Evolutionary conservation across 2,888 invertebrate species (phyloP), one percentile per base, ranked within the genome.

Genomic region (Uloborus plumipes): DNA sequence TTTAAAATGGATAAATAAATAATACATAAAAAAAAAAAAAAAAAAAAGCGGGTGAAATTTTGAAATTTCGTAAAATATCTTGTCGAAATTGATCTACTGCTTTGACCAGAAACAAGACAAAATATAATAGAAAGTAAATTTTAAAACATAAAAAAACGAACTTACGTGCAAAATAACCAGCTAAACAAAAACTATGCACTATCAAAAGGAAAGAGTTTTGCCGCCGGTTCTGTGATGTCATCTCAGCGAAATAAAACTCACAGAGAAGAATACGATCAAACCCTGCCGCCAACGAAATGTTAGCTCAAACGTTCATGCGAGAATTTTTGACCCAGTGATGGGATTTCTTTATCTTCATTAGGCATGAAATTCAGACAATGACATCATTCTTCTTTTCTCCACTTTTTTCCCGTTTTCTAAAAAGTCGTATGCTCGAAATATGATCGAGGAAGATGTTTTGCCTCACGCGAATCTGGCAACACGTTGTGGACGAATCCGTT

Each of bases 401-500:
- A 39, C 3, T 9, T 39, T 39, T 58, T 55, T 71, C 50, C 20
- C 49, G 39, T 22, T 53, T 61, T 61, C 65, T 55, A 66, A 62
- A 72, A 59, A 66, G 53, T 69, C 73, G 67, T 66, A 47, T 67
- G 79, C 69, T 69, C 49, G 62, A 61, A 62, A 76, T 59, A 76
- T 22, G 50, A 50, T 66, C 53, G 64, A 80, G 69, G 80, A 80
- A 80, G 59, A 26, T 78, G 58, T 14, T 15, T 39, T 69, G 39
- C 53, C 58, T 47, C 16, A n/a, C 18, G 50, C 55, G 15, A 55
- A 78, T 76, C 69, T 66, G 58, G 66, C 69, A 61, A 69, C 67
- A 53, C 72, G 58, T 31, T 73, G n/a, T n/a, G 49, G 31, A 50
- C 58, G 72, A 79, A 73, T 51, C 73, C 55, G 79, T 79, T 79